A percentile compares a stretch with the other conserved stretches of the same genome.
Evolutionary conservation across 30 jellyfish, hydroid and myxozoan genomes (phyloP).

Genomic region (Aurelia aurita complex sp. Pacific): DNA sequence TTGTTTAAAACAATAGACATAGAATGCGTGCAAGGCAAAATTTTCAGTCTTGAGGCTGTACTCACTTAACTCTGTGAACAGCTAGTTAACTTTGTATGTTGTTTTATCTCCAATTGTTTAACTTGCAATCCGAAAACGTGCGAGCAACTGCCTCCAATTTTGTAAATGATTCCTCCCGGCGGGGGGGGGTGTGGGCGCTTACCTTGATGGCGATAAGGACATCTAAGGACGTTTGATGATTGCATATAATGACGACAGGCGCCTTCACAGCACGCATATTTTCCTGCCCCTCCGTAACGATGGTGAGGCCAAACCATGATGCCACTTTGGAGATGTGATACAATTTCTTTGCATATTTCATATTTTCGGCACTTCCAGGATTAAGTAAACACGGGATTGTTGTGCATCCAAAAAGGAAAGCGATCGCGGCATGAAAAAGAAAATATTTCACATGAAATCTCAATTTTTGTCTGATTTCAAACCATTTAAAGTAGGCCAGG

Average conservation of each 20-base stretch:
- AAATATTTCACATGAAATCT: slow-evolving; percentile 54
- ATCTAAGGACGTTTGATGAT: slow-evolving; percentile 88
- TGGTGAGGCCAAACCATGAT: slow-evolving; percentile 67
- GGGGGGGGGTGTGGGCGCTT: neutral
- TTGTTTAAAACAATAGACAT: too few relatives aligned
- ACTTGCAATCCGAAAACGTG: too few relatives aligned
- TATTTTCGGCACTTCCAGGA: slow-evolving; percentile 76
- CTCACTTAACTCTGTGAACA: too few relatives aligned
- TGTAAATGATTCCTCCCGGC: too few relatives aligned
- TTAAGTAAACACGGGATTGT: slow-evolving; percentile 44
- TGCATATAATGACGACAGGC: slow-evolving; percentile 68
- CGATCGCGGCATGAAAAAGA: slow-evolving; percentile 39
- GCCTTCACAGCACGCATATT: slow-evolving; percentile 21
- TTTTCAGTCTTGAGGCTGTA: too few relatives aligned
- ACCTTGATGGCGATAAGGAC: slow-evolving; percentile 47
- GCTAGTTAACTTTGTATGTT: too few relatives aligned
- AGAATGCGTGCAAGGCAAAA: too few relatives aligned
- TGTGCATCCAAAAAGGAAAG: slow-evolving; percentile 21
- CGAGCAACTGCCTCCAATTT: too few relatives aligned
- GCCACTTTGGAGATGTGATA: slow-evolving; percentile 31
- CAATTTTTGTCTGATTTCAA: neutral
- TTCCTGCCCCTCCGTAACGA: slow-evolving; percentile 58
- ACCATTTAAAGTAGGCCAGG: too few relatives aligned
- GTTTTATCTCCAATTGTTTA: too few relatives aligned
- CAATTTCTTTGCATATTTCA: slow-evolving; percentile 32